phyloP scores from a whole-genome alignment of 2,113 vertebrate species.

The Thamnophis sirtalis region DNA sequence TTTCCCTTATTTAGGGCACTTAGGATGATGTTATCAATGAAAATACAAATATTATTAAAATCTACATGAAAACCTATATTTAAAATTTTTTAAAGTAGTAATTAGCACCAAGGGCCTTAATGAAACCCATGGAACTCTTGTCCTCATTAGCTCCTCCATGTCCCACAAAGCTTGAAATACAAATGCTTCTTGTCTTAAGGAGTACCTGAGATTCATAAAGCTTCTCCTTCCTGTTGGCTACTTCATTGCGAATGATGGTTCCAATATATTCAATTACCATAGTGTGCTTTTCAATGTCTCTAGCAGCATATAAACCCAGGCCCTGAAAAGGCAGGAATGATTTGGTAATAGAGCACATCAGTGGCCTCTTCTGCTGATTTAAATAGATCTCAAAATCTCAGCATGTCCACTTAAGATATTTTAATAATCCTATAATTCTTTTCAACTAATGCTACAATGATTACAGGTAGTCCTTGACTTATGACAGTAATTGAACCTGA shows the following conservation, averaged over 20 bases:
- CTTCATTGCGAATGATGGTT: constrained; percentile 94
- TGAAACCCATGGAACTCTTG: not conserved
- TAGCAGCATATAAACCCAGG: constrained; percentile 91
- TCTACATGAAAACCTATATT: not conserved
- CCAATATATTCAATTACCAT: constrained; percentile 99
- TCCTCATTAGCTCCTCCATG: not conserved
- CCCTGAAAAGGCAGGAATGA: constrained; percentile 71
- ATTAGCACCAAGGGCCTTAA: not conserved
- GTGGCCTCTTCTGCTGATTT: not conserved
- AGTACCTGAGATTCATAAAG: constrained; percentile 92
- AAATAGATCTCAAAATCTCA: not conserved
- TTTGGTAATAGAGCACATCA: not conserved
- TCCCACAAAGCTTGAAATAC: not conserved
- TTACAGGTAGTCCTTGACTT: not conserved
- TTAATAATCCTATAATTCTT: not conserved
- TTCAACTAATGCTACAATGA: not conserved
- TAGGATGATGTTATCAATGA: not conserved
- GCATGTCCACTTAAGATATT: not conserved
- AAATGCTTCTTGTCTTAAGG: not conserved
- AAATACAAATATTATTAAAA: not conserved
- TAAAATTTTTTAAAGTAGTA: not conserved
- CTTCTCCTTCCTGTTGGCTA: constrained; percentile 94
- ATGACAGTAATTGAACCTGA: not conserved
- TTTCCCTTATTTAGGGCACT: not conserved
- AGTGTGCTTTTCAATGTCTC: constrained; percentile 97